phyloP scores from a whole-genome alignment of 1,140 invertebrate species.

The Helicoverpa zea region DNA sequence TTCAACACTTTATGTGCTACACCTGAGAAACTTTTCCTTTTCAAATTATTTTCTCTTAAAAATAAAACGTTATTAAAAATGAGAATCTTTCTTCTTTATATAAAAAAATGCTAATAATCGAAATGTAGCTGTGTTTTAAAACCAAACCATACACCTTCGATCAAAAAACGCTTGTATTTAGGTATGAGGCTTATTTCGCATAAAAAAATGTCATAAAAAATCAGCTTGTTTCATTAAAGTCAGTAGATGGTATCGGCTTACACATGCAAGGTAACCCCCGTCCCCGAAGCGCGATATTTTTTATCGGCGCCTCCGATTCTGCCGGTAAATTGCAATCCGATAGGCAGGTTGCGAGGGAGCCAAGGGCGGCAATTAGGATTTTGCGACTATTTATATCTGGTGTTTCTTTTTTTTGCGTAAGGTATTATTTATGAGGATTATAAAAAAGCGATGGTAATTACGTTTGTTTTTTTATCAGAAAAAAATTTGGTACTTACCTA shows the following conservation, averaged over 20 bases:
- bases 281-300: constrained; percentile 71
- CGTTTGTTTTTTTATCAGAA: too few relatives aligned
- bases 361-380: constrained; percentile 57
- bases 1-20: too few relatives aligned
- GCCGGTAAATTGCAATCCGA: constrained; percentile 74
- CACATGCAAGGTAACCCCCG: constrained; percentile 20
- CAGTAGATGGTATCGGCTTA: constrained; percentile 7
- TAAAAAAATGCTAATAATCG: too few relatives aligned
- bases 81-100: too few relatives aligned
- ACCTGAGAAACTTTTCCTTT: too few relatives aligned
- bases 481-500: not conserved
- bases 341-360: constrained; percentile 59
- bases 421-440: too few relatives aligned
- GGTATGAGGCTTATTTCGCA: not conserved
- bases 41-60: too few relatives aligned
- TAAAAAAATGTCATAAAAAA: not conserved
- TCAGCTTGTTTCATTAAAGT: constrained; percentile 8
- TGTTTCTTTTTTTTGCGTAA: not conserved
- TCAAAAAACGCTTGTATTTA: too few relatives aligned
- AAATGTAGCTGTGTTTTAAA: too few relatives aligned
- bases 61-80: too few relatives aligned
- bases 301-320: constrained; percentile 59
- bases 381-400: constrained; percentile 37
- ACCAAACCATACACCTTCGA: too few relatives aligned
- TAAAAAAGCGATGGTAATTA: too few relatives aligned